Evolutionary conservation across 2,113 vertebrate genomes (phyloP).

Genomic region (Nycticorax nycticorax): DNA sequence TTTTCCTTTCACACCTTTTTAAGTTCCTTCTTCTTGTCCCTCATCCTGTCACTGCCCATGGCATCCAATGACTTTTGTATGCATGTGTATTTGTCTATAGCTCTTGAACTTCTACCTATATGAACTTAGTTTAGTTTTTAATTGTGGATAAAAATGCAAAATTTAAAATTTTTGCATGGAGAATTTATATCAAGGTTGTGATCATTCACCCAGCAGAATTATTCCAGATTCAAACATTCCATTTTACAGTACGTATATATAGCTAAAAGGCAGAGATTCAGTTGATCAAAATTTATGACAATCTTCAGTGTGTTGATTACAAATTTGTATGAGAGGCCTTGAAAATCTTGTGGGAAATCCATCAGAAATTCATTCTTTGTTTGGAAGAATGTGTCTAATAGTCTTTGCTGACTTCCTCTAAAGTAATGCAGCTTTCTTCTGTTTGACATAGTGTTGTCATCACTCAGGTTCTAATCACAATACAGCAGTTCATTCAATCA

Average conservation of each 20-base stretch:
- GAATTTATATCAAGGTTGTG: background rate
- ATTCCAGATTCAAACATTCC: background rate
- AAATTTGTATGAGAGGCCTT: background rate
- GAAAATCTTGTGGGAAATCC: background rate
- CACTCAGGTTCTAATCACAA: background rate
- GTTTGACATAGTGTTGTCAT: background rate
- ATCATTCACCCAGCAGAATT: background rate
- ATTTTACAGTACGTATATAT: background rate
- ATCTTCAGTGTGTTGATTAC: background rate
- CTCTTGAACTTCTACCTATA: background rate
- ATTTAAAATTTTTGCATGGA: background rate
- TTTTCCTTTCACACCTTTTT: background rate
- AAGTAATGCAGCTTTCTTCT: background rate
- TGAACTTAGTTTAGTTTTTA: background rate
- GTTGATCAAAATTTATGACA: background rate
- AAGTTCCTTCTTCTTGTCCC: background rate
- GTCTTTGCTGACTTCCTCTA: background rate
- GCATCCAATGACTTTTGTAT: background rate
- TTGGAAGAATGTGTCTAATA: background rate
- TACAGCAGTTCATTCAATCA: background rate
- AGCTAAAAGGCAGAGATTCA: background rate
- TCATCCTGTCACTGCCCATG: background rate
- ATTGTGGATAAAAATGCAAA: background rate
- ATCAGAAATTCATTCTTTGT: background rate
- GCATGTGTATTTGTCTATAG: background rate